These are phyloP conservation scores for Pterocles orientalis DNA, from an alignment of 2,113 vertebrate genomes.

Conservation along the genomic window DNA sequence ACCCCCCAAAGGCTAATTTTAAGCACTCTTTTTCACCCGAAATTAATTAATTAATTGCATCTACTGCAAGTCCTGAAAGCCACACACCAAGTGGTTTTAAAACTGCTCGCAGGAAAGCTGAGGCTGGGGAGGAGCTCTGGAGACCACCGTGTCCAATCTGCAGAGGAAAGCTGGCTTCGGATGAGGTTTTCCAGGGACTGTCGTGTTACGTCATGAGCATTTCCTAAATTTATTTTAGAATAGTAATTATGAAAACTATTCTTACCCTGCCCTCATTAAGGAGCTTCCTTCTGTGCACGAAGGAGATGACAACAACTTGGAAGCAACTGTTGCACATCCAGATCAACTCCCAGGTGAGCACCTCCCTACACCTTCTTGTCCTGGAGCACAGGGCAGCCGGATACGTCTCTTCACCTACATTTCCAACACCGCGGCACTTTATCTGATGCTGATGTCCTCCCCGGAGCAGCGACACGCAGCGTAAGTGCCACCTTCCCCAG, in stretches of 20 bases:
- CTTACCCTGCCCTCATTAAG: too few species aligned
- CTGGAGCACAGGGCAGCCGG: neutral
- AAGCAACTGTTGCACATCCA: neutral
- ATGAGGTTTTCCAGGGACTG: neutral
- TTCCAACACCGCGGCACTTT: neutral
- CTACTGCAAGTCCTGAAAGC: neutral
- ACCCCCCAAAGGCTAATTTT: neutral
- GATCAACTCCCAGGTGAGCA: neutral
- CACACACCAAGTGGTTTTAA: neutral
- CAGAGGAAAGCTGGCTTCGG: neutral
- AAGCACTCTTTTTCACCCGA: neutral
- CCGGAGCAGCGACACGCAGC: rapidly evolving
- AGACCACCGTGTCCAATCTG: neutral
- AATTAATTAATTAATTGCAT: neutral
- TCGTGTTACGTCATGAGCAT: neutral
- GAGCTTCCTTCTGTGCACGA: too few species aligned
- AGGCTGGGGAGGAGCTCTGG: neutral
- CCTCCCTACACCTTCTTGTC: neutral
- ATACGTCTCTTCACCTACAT: rapidly evolving
- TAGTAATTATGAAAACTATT: neutral
- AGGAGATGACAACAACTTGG: too few species aligned
- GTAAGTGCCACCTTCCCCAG: neutral
- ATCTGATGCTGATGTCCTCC: neutral
- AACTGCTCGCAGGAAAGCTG: neutral
- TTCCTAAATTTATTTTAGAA: neutral